Base-by-base conservation (phyloP, 2,113 vertebrate species). In the Camarhynchus parvulus region DNA sequence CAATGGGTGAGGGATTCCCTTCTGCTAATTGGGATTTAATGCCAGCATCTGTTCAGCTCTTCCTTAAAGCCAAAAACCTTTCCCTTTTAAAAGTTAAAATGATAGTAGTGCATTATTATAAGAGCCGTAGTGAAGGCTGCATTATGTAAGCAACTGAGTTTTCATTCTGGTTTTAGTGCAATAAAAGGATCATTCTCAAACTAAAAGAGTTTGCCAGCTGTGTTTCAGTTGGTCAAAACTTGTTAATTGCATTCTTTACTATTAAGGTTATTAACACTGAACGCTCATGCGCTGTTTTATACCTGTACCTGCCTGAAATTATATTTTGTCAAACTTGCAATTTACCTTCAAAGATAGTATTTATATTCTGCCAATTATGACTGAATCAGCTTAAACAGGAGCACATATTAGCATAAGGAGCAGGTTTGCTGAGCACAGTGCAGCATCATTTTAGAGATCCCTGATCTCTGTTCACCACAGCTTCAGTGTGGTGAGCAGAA, bases 291-390 rank as follows among this genome's bases (percentile, higher is more conserved):
- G 44, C 66, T 84, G 13, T 33, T 87, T 75, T 78, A 19, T 90
- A 77, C 49, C 15, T 64, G 37, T 58, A 25, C 58, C 30, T 59
- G 56, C 70, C 68, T 94, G 63, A 97, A 97, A 81, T 91, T 35
- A 46, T 59, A 23, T 95, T 88, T 87, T 90, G 92, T 93, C 90
- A n/a, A 78, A 83, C 39, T 94, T 94, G 89, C 63, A 35, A 18
- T 86, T 93, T 87, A 35, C 22, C n/a, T 70, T 78, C 31, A 28
- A 46, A 93, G 83, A 91, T 66, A 53, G 18, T 69, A 50, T 49
- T 75, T 87, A 56, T 25, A 46, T 77, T 87, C 41, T 83, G 58
- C n/a, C 37, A 77, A 9, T 95, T 92, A 92, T 80, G 87, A 78
- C 68, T 62, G 66, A 83, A 75, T 84, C 90, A 58, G n/a, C 39